phyloP scores from a whole-genome alignment of 30 jellyfish, hydroid and myxozoan genomes.

The Aurelia aurita complex sp. Pacific region DNA sequence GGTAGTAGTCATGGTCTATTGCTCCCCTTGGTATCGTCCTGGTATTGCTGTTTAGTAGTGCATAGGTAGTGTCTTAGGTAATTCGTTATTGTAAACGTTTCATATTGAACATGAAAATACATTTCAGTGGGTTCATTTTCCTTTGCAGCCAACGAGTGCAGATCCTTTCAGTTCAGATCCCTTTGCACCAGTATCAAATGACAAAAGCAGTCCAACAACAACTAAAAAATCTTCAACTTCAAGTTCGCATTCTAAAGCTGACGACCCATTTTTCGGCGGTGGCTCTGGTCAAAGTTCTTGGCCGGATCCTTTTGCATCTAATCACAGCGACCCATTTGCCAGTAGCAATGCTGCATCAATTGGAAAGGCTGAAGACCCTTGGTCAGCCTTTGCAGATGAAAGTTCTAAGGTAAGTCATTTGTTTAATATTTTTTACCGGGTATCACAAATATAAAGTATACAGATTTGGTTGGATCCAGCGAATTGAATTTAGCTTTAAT shows the following conservation, averaged over 20 bases:
- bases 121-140: no score
- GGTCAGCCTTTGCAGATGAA: conserved; percentile 85
- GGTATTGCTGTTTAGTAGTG: no score
- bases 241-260: neutral
- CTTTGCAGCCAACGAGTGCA: conserved; percentile 2
- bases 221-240: conserved; percentile 25
- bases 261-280: conserved; percentile 39
- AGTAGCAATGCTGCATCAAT: conserved; percentile 38
- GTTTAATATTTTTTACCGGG: no score
- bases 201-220: conserved; percentile 17
- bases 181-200: conserved; percentile 56
- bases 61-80: no score
- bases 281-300: conserved; percentile 35
- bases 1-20: no score
- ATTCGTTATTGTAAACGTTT: no score
- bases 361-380: conserved; percentile 55
- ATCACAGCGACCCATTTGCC: conserved; percentile 70
- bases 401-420: conserved; percentile 33
- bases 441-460: no score
- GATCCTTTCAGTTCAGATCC: conserved; percentile 93
- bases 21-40: no score
- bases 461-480: no score
- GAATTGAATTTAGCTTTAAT: no score
- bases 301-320: conserved; percentile 73
- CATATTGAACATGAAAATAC: no score